Evolutionary conservation across 64 coral and sea anemone species (phyloP).

Genomic region (Orbicella faveolata): DNA sequence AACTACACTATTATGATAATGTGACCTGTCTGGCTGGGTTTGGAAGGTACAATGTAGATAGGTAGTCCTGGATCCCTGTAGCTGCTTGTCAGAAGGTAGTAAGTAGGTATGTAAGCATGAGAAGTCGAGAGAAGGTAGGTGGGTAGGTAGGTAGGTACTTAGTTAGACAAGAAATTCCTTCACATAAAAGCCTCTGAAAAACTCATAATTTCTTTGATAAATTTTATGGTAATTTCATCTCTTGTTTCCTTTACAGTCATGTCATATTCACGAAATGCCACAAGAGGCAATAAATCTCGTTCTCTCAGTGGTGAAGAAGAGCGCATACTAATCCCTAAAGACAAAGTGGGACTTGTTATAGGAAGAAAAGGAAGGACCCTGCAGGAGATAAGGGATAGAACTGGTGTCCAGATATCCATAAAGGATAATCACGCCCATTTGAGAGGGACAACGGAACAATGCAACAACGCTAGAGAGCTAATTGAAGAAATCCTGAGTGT

Average conservation of each 20-base stretch:
- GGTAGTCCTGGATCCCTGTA: no score
- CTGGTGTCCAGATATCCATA: not conserved
- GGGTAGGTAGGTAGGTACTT: no score
- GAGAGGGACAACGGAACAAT: constrained; percentile 24
- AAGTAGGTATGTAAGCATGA: no score
- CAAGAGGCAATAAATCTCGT: not conserved
- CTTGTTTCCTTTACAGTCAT: not conserved
- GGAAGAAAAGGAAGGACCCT: not conserved
- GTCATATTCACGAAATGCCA: not conserved
- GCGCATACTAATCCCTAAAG: not conserved
- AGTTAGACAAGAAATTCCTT: no score
- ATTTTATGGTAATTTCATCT: no score
- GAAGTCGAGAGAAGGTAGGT: no score
- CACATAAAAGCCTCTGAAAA: no score
- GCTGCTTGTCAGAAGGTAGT: no score
- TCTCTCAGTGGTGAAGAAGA: not conserved
- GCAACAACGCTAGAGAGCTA: not conserved
- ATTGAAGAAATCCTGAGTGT: constrained; percentile 27
- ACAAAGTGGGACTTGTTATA: constrained; percentile 25
- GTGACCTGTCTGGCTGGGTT: no score
- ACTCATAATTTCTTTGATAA: no score
- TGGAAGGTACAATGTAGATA: no score
- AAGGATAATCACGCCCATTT: not conserved
- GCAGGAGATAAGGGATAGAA: constrained; percentile 18
- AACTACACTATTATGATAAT: no score